Evolutionary conservation across 1,140 invertebrate genomes (phyloP), one percentile per base, ranked within the genome.

Genomic region (Papilio xuthus): DNA sequence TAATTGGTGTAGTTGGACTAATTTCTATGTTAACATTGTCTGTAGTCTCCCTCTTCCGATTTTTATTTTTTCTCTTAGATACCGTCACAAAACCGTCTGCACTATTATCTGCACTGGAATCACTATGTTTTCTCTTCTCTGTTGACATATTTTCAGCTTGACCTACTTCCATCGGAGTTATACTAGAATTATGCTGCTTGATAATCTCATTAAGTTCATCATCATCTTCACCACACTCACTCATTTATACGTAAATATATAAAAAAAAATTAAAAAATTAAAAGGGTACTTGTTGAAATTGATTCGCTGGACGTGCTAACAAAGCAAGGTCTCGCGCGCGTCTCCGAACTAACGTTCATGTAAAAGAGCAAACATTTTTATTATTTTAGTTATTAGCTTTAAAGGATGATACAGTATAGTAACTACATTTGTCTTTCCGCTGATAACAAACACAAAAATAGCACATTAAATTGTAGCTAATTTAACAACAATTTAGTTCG

Each of bases 51-150:
- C 56, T 73, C 28, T 47, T 74, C 7, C 26, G 56, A 6, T 20
- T 50, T 74, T 79, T 79, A 18, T 53, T 50, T 74, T 56, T 79
- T 23, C 32, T 79, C 44, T 42, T 74, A 12, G 7, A 74, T 63
- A 79, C 50, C 9, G 78, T 79, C 26, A 53, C 42, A 79, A 79
- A 79, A 63, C 23, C 78, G 37, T 79, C 78, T 0, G 63, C 78
- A 69, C 53, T 74, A 74, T 28, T 26, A 15, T 79, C 78, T 28
- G 73, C 37, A 63, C 15, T 50, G 47, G 47, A 18, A 50, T 74
- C 71, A 44, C 41, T 37, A 26, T 74, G 53, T 63, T 74, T 73
- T 74, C 50, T 63, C 53, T 79, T 74, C 50, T 73, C 47, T 74
- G 37, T 20, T 41, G 63, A 13, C 28, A 44, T 74, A 32, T 63